Conservation (phyloP, 2,113 vertebrate genomes). For the Siniperca chuatsi region DNA sequence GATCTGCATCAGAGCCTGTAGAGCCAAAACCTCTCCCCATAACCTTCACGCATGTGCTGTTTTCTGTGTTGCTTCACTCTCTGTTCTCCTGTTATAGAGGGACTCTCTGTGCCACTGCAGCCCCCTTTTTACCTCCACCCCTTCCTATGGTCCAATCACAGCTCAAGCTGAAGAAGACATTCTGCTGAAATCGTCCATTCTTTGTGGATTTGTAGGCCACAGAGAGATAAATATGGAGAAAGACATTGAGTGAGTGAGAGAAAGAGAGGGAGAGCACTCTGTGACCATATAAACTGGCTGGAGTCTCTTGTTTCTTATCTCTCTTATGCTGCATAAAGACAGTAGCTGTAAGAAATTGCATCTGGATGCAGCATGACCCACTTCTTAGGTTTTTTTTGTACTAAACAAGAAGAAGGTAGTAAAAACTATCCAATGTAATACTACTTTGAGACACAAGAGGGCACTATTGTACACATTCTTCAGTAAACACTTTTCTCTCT, state of each 20-base stretch:
- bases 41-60: not conserved
- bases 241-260: not conserved
- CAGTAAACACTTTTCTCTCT: not conserved
- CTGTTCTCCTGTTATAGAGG: constrained; percentile 7
- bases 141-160: constrained; percentile 70
- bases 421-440: not conserved
- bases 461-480: constrained; percentile 2
- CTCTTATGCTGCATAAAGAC: not conserved
- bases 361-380: not conserved
- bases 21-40: not conserved
- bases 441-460: constrained; percentile 57
- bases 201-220: constrained; percentile 54
- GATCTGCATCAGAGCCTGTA: not conserved
- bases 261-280: not conserved
- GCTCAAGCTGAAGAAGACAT: constrained; percentile 39
- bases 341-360: not conserved
- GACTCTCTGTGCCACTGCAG: constrained; percentile 32
- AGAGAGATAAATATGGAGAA: constrained; percentile 23
- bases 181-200: constrained; percentile 59
- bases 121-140: constrained; percentile 59
- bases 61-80: constrained; percentile 25
- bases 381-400: not conserved
- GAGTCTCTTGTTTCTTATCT: not conserved
- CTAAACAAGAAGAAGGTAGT: not conserved
- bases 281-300: constrained; percentile 5